These are phyloP conservation scores for Zaprionus africanus DNA, from an alignment of 1,140 invertebrate species.

Conservation along the genomic window DNA sequence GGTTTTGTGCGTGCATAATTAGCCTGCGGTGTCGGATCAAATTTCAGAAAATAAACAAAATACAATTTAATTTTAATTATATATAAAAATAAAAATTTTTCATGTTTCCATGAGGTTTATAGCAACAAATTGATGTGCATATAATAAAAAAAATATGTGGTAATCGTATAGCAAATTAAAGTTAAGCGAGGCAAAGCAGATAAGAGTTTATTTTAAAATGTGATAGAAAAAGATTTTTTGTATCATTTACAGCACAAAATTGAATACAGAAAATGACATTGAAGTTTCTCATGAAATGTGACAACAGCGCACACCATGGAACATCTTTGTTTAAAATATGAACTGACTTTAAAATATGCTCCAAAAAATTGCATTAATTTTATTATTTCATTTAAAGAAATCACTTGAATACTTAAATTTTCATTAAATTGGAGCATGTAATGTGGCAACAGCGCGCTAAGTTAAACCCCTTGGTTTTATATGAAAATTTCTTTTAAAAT, in stretches of 20 bases:
- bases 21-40: not conserved
- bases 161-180: no score
- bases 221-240: not conserved
- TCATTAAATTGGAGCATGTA: not conserved
- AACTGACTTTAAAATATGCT: no score
- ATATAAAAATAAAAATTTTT: not conserved
- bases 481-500: no score
- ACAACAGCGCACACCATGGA: no score
- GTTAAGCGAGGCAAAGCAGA: no score
- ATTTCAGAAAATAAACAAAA: not conserved
- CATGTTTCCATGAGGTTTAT: not conserved
- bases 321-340: no score
- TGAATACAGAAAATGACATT: no score
- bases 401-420: no score
- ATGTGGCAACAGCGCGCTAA: conserved; percentile 15
- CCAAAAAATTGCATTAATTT: not conserved
- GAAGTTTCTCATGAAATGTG: no score
- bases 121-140: no score
- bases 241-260: not conserved
- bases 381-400: not conserved
- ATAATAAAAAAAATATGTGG: no score
- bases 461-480: not conserved
- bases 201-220: no score
- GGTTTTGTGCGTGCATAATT: conserved; percentile 1
- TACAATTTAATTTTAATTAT: not conserved